Evolutionary conservation across 1,140 invertebrate genomes (phyloP), one percentile per base, ranked within the genome.

Genomic region (Drosophila murphyi): DNA sequence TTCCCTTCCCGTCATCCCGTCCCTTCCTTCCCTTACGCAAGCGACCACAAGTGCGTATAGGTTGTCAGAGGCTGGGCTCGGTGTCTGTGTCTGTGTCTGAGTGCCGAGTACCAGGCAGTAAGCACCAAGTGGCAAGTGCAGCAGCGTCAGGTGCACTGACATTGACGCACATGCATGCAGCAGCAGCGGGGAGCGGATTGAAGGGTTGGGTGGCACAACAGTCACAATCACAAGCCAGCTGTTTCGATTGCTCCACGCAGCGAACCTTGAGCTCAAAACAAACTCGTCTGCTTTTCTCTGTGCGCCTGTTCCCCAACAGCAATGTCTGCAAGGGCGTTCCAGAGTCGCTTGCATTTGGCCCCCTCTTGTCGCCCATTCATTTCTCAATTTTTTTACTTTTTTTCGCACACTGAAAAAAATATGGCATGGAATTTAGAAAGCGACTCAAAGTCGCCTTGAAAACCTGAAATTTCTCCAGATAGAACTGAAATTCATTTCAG

Each of bases 111-210:
- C 45, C 51, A 32, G 32, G 35, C 28, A 6, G 41, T 29, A 35
- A 12, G 68, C 55, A 60, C 28, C 72, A 69, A 67, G 64, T 82
- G 72, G 28, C 80, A 88, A 88, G 76, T 87, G 82, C 72, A 73
- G 82, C 72, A 76, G 67, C 71, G 54, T 62, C 83, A 80, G 83
- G 73, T 88, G 77, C 85, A 89, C 72, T 88, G 83, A 89, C 85
- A 88, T 89, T 87, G 83, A 71, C 32, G 64, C 76, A 68, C 83
- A 86, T 77, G 62, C 51, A 59, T 67, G 61, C 12, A 50, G 29
- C 48, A 56, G 34, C 39, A 41, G 12, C 47, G 29, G 32, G 47
- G 45, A 48, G 28, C 20, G 20, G 20, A 20, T 20, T 20, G 20
- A 20, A 20, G 20, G 20, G 20, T 20, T 20, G 20, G 20, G 20